Percentiles rank a stretch among this genome's conserved stretches.
These are phyloP conservation scores for Pyrocoelia pectoralis DNA, from an alignment of 2,888 invertebrate species.

Conservation along the genomic window DNA sequence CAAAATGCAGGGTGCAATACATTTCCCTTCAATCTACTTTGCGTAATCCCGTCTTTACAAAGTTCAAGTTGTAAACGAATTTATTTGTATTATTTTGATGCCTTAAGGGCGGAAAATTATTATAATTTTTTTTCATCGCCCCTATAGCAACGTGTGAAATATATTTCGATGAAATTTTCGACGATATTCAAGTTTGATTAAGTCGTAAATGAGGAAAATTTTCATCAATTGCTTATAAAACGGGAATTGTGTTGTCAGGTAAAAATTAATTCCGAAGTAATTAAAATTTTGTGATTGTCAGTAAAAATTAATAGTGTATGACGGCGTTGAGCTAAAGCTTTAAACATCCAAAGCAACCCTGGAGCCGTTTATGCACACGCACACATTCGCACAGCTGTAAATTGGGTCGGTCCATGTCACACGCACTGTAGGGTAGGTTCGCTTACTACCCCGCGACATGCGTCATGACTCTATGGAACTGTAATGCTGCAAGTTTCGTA, in stretches of 20 bases:
- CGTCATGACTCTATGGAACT: conserved; percentile 29
- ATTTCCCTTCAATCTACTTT: no score
- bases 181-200: background rate
- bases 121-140: no score
- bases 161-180: background rate
- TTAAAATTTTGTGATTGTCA: conserved; percentile 14
- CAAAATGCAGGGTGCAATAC: no score
- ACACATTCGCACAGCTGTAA: conserved; percentile 48
- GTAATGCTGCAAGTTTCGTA: conserved; percentile 22
- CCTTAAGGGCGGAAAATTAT: no score
- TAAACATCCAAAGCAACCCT: conserved; percentile 34
- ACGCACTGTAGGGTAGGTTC: conserved; percentile 49
- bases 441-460: conserved; percentile 30
- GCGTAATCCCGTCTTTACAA: no score
- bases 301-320: conserved; percentile 27
- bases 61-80: no score
- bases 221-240: background rate
- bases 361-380: conserved; percentile 43
- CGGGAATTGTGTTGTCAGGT: background rate
- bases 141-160: no score
- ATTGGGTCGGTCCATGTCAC: conserved; percentile 51
- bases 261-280: conserved; percentile 5
- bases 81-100: no score
- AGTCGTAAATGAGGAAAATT: background rate
- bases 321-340: conserved; percentile 24